Conservation (phyloP, 2,888 invertebrate genomes). For the Polia nebulosa region DNA sequence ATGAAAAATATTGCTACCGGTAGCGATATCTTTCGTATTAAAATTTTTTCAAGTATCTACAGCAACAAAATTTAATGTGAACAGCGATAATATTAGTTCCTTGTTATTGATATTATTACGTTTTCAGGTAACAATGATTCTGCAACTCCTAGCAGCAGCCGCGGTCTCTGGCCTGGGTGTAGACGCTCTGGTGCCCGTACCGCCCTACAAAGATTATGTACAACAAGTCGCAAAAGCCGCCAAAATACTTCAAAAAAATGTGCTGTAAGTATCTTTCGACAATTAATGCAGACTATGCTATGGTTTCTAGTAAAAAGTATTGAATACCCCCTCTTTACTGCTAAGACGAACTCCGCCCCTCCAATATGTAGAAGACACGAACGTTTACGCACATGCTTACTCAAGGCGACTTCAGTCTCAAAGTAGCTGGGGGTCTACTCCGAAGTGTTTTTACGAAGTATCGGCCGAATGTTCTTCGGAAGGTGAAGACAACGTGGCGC, state of each 20-base stretch:
- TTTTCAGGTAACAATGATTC: conserved; percentile 10
- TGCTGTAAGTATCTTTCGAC: conserved; percentile 8
- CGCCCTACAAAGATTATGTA: not conserved
- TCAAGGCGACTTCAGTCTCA: too few relatives aligned
- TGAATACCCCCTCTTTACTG: not conserved
- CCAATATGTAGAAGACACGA: not conserved
- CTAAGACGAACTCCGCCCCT: too few relatives aligned
- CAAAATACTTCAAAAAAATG: not conserved
- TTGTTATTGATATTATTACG: not conserved
- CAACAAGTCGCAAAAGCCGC: fast-evolving
- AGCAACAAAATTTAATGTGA: not conserved
- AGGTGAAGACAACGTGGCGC: too few relatives aligned
- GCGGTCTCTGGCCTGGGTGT: not conserved
- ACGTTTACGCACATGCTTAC: too few relatives aligned
- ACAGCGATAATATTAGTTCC: not conserved
- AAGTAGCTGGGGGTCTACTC: too few relatives aligned
- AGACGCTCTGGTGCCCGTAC: not conserved
- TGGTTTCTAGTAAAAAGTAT: not conserved
- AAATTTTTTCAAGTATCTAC: not conserved
- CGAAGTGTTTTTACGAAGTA: too few relatives aligned
- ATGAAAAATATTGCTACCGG: too few relatives aligned
- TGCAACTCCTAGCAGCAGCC: conserved; percentile 5
- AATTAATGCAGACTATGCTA: too few relatives aligned
- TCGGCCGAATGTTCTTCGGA: too few relatives aligned
- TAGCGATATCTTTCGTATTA: too few relatives aligned